Evolutionary conservation across 1,140 invertebrate species (phyloP), one percentile per base, ranked within the genome.

Genomic region (Ips typographus): DNA sequence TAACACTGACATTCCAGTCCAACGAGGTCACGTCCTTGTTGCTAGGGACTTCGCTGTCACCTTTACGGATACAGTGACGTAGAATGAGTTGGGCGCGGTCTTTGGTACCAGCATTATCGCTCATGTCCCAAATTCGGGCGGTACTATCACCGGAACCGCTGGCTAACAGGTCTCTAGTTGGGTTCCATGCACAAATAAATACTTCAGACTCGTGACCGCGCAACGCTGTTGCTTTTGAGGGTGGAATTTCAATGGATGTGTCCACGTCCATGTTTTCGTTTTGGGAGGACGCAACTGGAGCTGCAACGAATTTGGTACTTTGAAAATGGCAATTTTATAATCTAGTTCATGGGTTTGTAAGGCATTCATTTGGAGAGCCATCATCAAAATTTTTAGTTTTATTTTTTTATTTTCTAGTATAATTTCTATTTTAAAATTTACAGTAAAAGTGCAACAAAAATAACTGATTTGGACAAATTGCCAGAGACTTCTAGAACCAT

Each of bases 121-220:
- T 92, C 92, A 99, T 96, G 82, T 99, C 97, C 98, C 98, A 99
- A 73, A 99, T 98, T 72, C 98, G 86, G 1, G 97, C 96, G 41
- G 97, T 99, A 73, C 95, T 98, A 78, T 99, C 97, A 3, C 97
- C 97, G 49, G 96, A 98, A 8, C 96, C 97, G 81, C 96, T 98
- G 4, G 97, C 97, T 65, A 99, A 80, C 2, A 99, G 84, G 85
- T 99, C 97, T 55, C 92, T 94, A 5, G 93, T 94, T 0, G 98
- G 97, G 85, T 99, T 99, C 98, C 98, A 99, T 2, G 97, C 96
- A 87, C 97, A 99, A 72, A 99, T 99, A 77, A 99, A 99, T 7
- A 99, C 98, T 84, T 99, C 97, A 44, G 95, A 98, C 82, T 98
- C 96, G 81, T 99, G 98, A 0, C 97, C 96, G 73, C 94, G 85